Conservation (phyloP, 2,888 invertebrate genomes). For the Erebia palarica region DNA sequence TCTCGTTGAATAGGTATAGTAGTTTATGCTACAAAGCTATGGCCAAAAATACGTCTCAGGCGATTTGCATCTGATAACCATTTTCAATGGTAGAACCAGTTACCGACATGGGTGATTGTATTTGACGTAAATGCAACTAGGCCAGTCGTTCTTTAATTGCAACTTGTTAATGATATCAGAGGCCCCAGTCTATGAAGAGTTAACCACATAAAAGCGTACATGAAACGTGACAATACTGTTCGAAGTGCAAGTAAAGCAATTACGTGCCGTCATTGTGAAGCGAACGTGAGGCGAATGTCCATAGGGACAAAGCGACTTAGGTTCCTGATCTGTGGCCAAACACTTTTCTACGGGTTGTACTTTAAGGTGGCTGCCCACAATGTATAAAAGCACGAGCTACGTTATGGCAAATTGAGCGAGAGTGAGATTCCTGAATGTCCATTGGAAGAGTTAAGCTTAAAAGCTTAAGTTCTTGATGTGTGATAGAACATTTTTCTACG, state of each 20-base stretch:
- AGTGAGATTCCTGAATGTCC: slow-evolving; percentile 29
- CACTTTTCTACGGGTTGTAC: slow-evolving; percentile 58
- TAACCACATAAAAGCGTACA: slow-evolving; percentile 11
- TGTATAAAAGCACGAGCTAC: neutral
- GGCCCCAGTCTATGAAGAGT: slow-evolving; percentile 3
- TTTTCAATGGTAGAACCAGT: too few relatives aligned
- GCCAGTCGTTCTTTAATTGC: neutral
- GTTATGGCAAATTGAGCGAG: slow-evolving; percentile 19
- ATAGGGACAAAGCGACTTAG: slow-evolving; percentile 24
- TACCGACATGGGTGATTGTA: too few relatives aligned
- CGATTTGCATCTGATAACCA: too few relatives aligned
- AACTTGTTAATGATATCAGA: neutral
- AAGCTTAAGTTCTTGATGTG: slow-evolving; percentile 36
- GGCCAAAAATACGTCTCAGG: too few relatives aligned
- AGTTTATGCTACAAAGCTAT: too few relatives aligned
- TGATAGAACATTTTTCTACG: slow-evolving; percentile 47
- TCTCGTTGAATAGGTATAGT: neutral
- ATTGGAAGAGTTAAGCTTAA: slow-evolving; percentile 23
- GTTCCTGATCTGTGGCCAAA: slow-evolving; percentile 42
- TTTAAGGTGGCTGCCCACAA: slow-evolving; percentile 54
- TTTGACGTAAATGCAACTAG: too few relatives aligned
- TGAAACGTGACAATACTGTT: slow-evolving; percentile 21
- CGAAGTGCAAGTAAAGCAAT: slow-evolving; percentile 30
- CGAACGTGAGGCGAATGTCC: slow-evolving; percentile 34
- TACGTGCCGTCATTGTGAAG: slow-evolving; percentile 36